These are phyloP conservation scores for Thalassarche chlororhynchos DNA, from an alignment of 2,113 vertebrate species.

Conservation along the genomic window DNA sequence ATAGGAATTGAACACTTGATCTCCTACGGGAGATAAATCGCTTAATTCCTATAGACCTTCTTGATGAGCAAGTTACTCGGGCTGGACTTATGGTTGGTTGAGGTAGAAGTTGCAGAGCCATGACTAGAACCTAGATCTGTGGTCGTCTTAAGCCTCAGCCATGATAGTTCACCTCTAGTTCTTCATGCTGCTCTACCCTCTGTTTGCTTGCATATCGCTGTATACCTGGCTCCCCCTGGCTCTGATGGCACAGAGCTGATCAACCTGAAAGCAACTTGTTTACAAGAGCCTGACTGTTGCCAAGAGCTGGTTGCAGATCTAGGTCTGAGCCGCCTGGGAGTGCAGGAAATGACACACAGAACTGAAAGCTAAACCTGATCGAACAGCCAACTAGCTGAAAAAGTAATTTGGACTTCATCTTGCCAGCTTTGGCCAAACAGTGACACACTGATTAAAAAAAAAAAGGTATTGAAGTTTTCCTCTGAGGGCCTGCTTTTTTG, in stretches of 20 bases:
- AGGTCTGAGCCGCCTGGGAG: conserved; percentile 29
- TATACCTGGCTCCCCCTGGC: neutral
- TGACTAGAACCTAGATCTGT: neutral
- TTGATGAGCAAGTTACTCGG: neutral
- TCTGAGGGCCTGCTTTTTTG: conserved; percentile 29
- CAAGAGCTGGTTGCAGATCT: conserved; percentile 28
- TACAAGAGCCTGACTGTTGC: neutral
- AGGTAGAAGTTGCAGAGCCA: neutral
- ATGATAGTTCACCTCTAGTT: neutral
- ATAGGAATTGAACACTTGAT: neutral
- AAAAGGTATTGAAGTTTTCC: neutral
- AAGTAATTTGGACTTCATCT: conserved; percentile 51
- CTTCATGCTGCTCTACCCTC: neutral
- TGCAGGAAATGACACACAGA: conserved; percentile 63
- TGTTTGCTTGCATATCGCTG: neutral
- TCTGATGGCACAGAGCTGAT: neutral
- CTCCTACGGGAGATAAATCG: neutral
- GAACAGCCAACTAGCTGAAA: conserved; percentile 52
- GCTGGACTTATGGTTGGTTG: neutral
- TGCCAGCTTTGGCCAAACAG: conserved; percentile 13
- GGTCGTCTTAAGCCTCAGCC: neutral
- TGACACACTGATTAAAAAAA: neutral
- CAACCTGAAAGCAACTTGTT: neutral
- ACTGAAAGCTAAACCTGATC: conserved; percentile 54
- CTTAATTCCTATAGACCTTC: neutral